Base-by-base conservation (phyloP, 1,140 invertebrate species). In the Heliconius himera region DNA sequence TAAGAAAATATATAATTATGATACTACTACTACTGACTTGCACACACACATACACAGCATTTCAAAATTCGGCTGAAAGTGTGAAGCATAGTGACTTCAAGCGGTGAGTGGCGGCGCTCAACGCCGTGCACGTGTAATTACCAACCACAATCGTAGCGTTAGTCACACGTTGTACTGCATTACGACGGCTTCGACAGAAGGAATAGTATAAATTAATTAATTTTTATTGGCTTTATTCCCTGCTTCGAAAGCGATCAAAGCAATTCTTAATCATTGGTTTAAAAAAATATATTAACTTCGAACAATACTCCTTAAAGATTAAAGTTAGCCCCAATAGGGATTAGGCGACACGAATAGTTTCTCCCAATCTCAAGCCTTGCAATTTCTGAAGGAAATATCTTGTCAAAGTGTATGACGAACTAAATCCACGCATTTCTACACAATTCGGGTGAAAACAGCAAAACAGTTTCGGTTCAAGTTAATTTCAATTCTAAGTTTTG, bases 371-470 rank as follows among this genome's bases (percentile, higher is more conserved):
- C 22, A 29, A 66, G n/a, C 11, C 26, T 5, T 66, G 9, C 60
- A 66, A 66, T 66, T 26, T 66, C 60, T 29, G 22, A 66, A 66
- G 22, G 60, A 66, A 66, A 66, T 29, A 66, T 29, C 22, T 66
- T 66, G n/a, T 26, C 60, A 66, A 29, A 66, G 22, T 66, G 26
- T 66, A 66, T 29, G 26, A 66, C 60, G 60, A 66, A 66, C 60
- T 66, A 66, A 66, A 66, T 29, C 22, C 60, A 66, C 22, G 60
- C 11, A 26, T 66, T 22, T 66, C n/a, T 66, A 66, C 11, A 66
- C 60, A 66, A 26, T 66, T 66, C 22, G 60, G 60, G 60, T 66
- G 60, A 66, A 66, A 66, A 66, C 22, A 66, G 26, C 60, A 60
- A 60, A 60, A 60, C n/a, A 60, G 56, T 8, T 66, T 66, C 60